Evolutionary conservation across 1,140 invertebrate species (phyloP), one percentile per base, ranked within the genome.

Genomic region (Macrobrachium rosenbergii): DNA sequence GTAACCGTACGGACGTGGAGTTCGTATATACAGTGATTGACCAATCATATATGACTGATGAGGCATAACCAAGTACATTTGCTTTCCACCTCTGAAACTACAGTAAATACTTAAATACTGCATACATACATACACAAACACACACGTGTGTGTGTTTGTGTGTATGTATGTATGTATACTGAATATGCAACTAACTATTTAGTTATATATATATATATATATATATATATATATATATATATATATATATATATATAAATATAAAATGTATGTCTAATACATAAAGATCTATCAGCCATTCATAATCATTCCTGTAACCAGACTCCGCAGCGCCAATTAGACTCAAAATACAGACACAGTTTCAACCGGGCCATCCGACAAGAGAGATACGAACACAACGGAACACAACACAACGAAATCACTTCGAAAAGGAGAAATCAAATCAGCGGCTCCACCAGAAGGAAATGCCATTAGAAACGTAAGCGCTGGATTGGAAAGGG

Each of bases 211-310:
- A 73, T 73, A 28, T 73, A 28, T 73, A 28, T 73, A 28, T 73
- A 28, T 73, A 28, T 73, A 28, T 73, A 28, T 73, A 28, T 73
- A 28, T 73, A 28, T 73, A 28, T 73, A 28, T 73, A 28, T 73
- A 37, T 73, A 37, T 7, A 73, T 73, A 37, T 21, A 73, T 73
- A 37, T 21, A 5, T 73, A 6, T 43, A 28, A 37, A 43, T 37
- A 28, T 11, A 43, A 43, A 19, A 6, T 37, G 37, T 37, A 12
- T 76, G 37, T 76, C 19, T 76, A 43, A 43, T 76, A 43, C 52
- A 43, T 76, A 43, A 43, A 43, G 37, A 6, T 76, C 19, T 28
- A 43, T 64, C 28, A 37, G 28, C 28, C 28, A 37, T 3, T 37
- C 28, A 37, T 37, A 37, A 37, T 3, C 1, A 1, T 37, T 37